These are phyloP conservation scores for Pristionchus exspectatus DNA, from an alignment of 2,888 invertebrate species.

Conservation along the genomic window DNA sequence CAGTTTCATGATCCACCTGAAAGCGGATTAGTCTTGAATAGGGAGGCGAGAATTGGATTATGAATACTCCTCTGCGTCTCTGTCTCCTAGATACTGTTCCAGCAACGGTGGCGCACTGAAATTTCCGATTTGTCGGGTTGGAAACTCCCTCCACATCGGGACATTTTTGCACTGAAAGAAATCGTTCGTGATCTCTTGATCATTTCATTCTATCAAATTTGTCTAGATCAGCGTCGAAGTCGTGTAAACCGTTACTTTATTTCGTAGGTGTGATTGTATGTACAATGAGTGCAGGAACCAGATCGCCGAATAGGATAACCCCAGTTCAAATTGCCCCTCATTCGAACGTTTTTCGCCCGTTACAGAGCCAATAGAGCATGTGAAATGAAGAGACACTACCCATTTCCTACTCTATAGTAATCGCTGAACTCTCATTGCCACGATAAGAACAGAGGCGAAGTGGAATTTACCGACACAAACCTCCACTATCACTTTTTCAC, in stretches of 20 bases:
- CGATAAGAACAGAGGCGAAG: not conserved
- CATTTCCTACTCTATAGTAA: not conserved
- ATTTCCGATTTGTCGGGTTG: not conserved
- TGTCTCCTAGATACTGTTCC: conserved; percentile 1
- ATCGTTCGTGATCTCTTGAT: not conserved
- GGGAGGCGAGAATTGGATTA: conserved; percentile 40
- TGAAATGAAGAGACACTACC: not conserved
- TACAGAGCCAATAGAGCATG: not conserved
- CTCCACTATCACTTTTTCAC: not conserved
- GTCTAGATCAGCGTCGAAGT: no score
- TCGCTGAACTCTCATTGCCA: conserved; percentile 3
- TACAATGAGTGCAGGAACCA: no score
- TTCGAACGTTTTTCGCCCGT: no score
- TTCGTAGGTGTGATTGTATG: not conserved
- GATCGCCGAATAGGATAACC: no score
- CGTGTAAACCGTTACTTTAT: no score
- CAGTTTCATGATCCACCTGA: not conserved
- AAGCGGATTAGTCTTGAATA: not conserved
- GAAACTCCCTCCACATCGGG: not conserved
- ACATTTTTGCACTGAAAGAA: not conserved
- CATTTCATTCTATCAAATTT: no score
- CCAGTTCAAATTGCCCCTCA: no score
- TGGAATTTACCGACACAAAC: not conserved
- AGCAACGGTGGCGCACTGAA: not conserved
- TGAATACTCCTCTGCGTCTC: conserved; percentile 37